Conservation (phyloP, 2,113 vertebrate species). For the Caranx melampygus region DNA sequence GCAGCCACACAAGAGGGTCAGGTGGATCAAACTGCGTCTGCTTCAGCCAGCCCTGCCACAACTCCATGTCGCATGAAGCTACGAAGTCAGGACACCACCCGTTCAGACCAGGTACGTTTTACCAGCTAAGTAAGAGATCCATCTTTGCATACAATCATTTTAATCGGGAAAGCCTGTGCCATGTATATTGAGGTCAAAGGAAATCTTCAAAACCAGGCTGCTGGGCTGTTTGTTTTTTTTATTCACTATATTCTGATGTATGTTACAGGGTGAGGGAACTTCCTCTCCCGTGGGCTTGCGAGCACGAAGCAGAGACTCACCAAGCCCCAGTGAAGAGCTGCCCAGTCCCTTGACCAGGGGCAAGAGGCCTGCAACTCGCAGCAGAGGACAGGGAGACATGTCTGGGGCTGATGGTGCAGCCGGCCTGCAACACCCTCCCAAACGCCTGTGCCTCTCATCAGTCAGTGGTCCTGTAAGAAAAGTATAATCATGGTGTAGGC, state of each 20-base stretch:
- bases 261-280: slow-evolving; percentile 82
- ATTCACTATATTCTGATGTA: not conserved
- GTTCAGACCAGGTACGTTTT: slow-evolving; percentile 86
- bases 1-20: slow-evolving; percentile 65
- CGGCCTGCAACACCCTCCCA: slow-evolving; percentile 86
- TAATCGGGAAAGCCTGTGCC: not conserved
- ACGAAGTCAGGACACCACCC: slow-evolving; percentile 87
- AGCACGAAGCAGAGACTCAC: slow-evolving; percentile 86
- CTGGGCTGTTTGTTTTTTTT: not conserved
- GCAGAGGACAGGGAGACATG: slow-evolving; percentile 88
- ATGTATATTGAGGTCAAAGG: not conserved
- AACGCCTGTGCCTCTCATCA: slow-evolving; percentile 89
- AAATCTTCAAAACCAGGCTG: not conserved
- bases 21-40: slow-evolving; percentile 68
- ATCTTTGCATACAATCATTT: not conserved
- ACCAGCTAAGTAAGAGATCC: not conserved
- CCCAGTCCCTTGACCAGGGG: slow-evolving; percentile 80
- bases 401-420: slow-evolving; percentile 73
- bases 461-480: slow-evolving; percentile 87
- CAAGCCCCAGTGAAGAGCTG: slow-evolving; percentile 86
- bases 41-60: slow-evolving; percentile 82
- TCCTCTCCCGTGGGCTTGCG: slow-evolving; percentile 77
- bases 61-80: slow-evolving; percentile 92
- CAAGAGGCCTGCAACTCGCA: slow-evolving; percentile 89
- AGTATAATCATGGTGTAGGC: not conserved